Evolutionary conservation across 2,113 vertebrate genomes (phyloP), one percentile per base, ranked within the genome.

Genomic region (Sigmodon hispidus): DNA sequence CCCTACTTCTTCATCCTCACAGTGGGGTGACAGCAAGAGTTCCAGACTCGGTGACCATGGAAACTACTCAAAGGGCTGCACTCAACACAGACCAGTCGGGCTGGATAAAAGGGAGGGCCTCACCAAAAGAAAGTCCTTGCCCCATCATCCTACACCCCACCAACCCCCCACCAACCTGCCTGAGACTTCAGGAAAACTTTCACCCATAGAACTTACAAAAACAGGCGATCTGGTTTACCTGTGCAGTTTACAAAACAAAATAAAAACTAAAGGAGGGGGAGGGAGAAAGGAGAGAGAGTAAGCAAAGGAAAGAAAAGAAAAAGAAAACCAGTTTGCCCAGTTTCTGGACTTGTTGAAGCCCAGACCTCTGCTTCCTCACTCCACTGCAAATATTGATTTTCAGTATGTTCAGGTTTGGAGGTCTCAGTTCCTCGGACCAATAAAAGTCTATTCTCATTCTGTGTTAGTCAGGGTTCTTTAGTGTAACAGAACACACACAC

Each of bases 221-320:
- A 29, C 40, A 29, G 36, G 79, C 52, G 59, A 59, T 57, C 52
- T 59, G 36, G n/a, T 15, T 81, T 59, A 7, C n/a, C 79, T 81
- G n/a, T n/a, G n/a, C n/a, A n/a, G n/a, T n/a, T n/a, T n/a, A n/a
- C n/a, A n/a, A n/a, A n/a, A n/a, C n/a, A n/a, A n/a, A n/a, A n/a
- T n/a, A n/a, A n/a, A n/a, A n/a, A n/a, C n/a, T n/a, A n/a, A n/a
- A n/a, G 7, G 22, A 1, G 10, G 61, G 26, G 9, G 61, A 10
- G 26, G 26, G 24, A 24, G 19, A 24, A 22, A 61, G 11, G 10
- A 31, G 9, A 31, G 63, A 31, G 12, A 34, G 65, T 34, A 3
- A 13, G 5, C 26, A 26, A 45, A 2, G 22, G 0, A 22, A 43
- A n/a, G 3, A 21, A 21, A 73, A 24, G 9, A 4, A 34, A 19